Percentiles rank a stretch among this genome's conserved stretches.
These are phyloP conservation scores for Catharus minimus DNA, from an alignment of 2,113 vertebrate species.

Conservation along the genomic window DNA sequence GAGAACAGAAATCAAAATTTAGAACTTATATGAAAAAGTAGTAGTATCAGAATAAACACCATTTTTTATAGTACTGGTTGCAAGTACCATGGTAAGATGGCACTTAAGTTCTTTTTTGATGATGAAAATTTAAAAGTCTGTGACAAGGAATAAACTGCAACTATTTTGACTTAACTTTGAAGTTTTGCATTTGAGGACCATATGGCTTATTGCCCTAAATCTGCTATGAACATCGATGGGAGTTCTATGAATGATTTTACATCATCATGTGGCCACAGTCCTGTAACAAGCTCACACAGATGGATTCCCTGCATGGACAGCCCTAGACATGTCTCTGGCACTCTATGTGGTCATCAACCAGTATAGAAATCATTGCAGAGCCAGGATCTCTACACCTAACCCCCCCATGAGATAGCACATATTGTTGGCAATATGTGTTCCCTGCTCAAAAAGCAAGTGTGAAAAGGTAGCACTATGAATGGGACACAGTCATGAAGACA, in stretches of 20 bases:
- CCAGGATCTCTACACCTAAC: not conserved
- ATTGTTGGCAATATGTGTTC: not conserved
- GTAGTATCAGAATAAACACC: not conserved
- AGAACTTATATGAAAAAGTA: not conserved
- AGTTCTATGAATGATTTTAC: not conserved
- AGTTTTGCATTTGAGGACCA: not conserved
- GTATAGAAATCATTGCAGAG: not conserved
- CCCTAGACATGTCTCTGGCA: not conserved
- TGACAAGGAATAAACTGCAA: not conserved
- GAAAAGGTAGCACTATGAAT: not conserved
- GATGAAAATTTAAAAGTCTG: not conserved
- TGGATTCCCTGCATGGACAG: not conserved
- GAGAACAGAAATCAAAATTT: not conserved
- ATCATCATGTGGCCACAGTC: not conserved
- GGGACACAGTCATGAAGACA: not conserved
- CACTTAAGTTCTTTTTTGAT: not conserved
- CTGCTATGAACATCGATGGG: not conserved
- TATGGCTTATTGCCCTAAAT: not conserved
- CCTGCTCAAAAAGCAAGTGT: not conserved
- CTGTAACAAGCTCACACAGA: not conserved
- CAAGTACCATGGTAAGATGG: not conserved
- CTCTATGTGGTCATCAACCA: not conserved
- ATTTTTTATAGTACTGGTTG: not conserved
- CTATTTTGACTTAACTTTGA: not conserved
- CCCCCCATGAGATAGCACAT: fast-evolving